A percentile compares a stretch with the other conserved stretches of the same genome.
Evolutionary conservation across 1,140 invertebrate genomes (phyloP).

Genomic region (Vanessa tameamea): DNA sequence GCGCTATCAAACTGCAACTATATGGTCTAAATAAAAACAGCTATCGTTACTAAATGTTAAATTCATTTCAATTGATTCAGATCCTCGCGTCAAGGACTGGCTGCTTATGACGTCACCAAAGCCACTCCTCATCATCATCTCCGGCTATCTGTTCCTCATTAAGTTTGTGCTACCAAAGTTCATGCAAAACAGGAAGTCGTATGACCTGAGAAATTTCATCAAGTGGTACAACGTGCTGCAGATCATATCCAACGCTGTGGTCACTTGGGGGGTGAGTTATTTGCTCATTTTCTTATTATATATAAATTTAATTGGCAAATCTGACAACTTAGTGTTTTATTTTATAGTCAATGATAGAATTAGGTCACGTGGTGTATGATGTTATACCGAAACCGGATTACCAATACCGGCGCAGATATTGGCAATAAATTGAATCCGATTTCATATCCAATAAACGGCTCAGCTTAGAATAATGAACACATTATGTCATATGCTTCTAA

Average conservation of each 20-base stretch:
- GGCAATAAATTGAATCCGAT: too few relatives aligned
- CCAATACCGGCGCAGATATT: too few relatives aligned
- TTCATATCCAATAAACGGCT: too few relatives aligned
- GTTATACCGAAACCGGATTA: too few relatives aligned
- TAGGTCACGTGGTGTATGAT: too few relatives aligned
- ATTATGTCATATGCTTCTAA: too few relatives aligned
- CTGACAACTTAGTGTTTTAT: not conserved
- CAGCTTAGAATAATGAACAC: too few relatives aligned
- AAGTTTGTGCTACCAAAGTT: constrained; percentile 83
- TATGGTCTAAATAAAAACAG: too few relatives aligned
- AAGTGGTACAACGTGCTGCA: constrained; percentile 76
- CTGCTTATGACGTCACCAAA: constrained; percentile 81
- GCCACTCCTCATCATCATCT: constrained; percentile 79
- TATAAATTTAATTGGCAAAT: not conserved
- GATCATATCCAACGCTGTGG: constrained; percentile 65
- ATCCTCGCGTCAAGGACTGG: constrained; percentile 83
- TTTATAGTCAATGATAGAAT: not conserved
- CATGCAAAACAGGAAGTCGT: constrained; percentile 63
- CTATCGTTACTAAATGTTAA: too few relatives aligned
- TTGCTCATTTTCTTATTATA: too few relatives aligned
- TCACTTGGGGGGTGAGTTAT: constrained; percentile 69
- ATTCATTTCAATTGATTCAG: constrained; percentile 63
- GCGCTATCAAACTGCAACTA: too few relatives aligned
- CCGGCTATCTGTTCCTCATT: constrained; percentile 84
- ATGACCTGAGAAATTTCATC: constrained; percentile 61